These are phyloP conservation scores for Dipodomys merriami DNA, from an alignment of 2,113 vertebrate species.

Conservation along the genomic window DNA sequence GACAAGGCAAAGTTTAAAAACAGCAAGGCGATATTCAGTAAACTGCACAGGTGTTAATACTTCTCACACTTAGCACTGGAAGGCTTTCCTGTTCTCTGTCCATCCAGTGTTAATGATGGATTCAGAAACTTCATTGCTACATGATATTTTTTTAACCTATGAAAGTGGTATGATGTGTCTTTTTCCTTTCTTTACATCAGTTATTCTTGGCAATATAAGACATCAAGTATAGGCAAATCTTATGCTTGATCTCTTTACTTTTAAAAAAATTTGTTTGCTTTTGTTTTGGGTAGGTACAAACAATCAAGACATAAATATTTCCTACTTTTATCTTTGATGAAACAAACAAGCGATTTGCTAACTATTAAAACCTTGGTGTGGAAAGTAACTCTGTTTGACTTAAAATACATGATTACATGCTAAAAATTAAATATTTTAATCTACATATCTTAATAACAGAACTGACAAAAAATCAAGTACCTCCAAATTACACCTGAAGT, in stretches of 20 bases:
- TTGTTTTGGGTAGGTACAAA: not conserved
- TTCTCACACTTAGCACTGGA: conserved; percentile 73
- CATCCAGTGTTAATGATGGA: conserved; percentile 63
- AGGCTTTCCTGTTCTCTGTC: conserved; percentile 51
- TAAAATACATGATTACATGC: conserved; percentile 1
- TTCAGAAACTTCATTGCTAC: conserved; percentile 64
- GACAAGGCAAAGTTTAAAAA: conserved; percentile 72
- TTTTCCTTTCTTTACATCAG: not conserved
- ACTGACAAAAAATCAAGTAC: conserved; percentile 1
- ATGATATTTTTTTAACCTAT: conserved; percentile 49
- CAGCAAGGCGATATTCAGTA: conserved; percentile 55
- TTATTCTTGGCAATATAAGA: conserved; percentile 38
- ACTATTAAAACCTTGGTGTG: not conserved
- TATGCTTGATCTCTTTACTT: conserved; percentile 8
- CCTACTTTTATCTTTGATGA: not conserved
- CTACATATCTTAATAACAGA: not conserved
- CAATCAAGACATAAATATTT: not conserved
- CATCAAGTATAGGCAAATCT: conserved; percentile 56
- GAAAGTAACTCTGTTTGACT: conserved; percentile 4
- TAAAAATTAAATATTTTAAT: conserved; percentile 4
- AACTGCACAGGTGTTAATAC: conserved; percentile 64
- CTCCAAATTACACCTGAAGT: not conserved
- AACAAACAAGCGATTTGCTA: not conserved
- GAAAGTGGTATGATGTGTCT: conserved; percentile 14
- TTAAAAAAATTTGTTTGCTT: not conserved